These are phyloP conservation scores for Oryzias melastigma DNA, from an alignment of 2,113 vertebrate genomes.

Conservation along the genomic window DNA sequence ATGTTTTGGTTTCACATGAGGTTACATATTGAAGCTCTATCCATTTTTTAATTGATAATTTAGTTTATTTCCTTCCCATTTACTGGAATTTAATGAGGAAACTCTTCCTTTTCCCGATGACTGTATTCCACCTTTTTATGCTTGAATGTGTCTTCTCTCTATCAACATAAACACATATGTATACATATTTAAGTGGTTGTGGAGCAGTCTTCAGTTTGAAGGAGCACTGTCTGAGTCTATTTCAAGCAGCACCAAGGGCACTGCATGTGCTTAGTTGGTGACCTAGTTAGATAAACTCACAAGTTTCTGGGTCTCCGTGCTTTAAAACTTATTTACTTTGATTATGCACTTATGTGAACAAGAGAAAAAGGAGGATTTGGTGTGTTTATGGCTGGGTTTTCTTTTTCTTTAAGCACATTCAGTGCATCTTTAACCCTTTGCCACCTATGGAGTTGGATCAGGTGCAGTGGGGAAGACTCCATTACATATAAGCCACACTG, in stretches of 20 bases:
- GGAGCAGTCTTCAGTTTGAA: slow-evolving; percentile 65
- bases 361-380: slow-evolving; percentile 28
- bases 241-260: slow-evolving; percentile 77
- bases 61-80: no score
- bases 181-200: slow-evolving; percentile 25
- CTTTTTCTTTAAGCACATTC: not conserved
- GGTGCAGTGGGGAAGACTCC: slow-evolving; percentile 64
- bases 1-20: no score
- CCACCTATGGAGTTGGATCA: slow-evolving; percentile 45
- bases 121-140: not conserved
- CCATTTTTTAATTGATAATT: no score
- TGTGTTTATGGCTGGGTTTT: not conserved
- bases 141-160: slow-evolving; percentile 21
- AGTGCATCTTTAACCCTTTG: slow-evolving; percentile 39
- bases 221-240: slow-evolving; percentile 70
- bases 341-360: slow-evolving; percentile 42
- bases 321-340: slow-evolving; percentile 63
- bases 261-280: slow-evolving; percentile 71
- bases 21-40: no score
- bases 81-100: no score
- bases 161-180: not conserved
- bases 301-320: slow-evolving; percentile 62
- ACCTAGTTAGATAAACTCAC: slow-evolving; percentile 75
- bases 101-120: no score
- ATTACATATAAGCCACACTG: slow-evolving; percentile 64